phyloP scores from a whole-genome alignment of 1,140 invertebrate genomes.

The Trachymyrmex septentrionalis region DNA sequence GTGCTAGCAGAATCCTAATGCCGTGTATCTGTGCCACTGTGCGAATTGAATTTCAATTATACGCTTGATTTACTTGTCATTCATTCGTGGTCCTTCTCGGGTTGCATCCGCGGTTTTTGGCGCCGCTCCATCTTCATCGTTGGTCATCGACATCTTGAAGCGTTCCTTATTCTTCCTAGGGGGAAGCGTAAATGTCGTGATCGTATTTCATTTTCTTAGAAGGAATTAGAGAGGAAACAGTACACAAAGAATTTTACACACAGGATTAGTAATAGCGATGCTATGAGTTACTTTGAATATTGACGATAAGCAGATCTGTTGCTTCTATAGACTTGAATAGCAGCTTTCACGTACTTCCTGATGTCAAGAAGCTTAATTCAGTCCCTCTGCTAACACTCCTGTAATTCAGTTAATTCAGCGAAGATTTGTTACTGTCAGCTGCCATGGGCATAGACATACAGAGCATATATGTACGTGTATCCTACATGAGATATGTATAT shows the following conservation, averaged over 20 bases:
- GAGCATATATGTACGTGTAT: not conserved
- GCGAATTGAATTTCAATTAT: slow-evolving; percentile 80
- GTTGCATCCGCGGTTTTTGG: slow-evolving; percentile 74
- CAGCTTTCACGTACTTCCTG: slow-evolving; percentile 28
- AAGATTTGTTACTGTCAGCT: slow-evolving; percentile 53
- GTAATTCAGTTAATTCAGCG: slow-evolving; percentile 40
- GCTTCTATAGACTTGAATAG: slow-evolving; percentile 13
- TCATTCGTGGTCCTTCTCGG: slow-evolving; percentile 53
- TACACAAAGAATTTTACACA: not conserved
- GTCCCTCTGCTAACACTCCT: slow-evolving; percentile 13
- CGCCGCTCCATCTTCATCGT: slow-evolving; percentile 72
- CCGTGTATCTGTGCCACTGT: slow-evolving; percentile 79
- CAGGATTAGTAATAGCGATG: not conserved
- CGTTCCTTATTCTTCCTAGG: too few relatives aligned
- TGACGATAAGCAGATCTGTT: slow-evolving; percentile 12
- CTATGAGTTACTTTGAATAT: not conserved
- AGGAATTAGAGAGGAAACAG: not conserved
- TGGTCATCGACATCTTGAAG: not conserved
- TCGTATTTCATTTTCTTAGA: not conserved
- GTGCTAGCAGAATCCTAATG: slow-evolving; percentile 77
- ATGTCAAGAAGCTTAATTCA: slow-evolving; percentile 39
- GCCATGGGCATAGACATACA: not conserved
- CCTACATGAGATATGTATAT: slow-evolving; percentile 8
- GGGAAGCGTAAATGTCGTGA: not conserved
- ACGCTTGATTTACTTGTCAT: slow-evolving; percentile 77